Evolutionary conservation across 23 tunicate species (phyloP).

Genomic region (Trididemnum miniatum): DNA sequence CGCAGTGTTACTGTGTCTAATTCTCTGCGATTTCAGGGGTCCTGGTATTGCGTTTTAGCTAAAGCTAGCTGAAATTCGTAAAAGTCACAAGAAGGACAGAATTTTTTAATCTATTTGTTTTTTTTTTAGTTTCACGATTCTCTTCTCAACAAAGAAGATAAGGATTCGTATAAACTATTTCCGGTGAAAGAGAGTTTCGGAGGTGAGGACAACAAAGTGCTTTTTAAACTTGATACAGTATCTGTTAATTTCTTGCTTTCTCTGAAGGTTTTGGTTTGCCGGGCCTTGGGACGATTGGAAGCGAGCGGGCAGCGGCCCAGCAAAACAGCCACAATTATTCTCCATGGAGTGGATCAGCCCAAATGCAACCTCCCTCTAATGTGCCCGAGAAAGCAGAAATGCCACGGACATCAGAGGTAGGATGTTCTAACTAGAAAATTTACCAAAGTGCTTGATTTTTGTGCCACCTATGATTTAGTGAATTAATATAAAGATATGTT

Average conservation of each 20-base stretch:
- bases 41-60: no score
- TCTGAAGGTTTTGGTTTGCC: constrained; percentile 49
- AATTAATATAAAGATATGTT: no score
- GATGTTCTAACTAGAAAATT: no score
- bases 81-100: no score
- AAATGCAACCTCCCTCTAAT: constrained; percentile 3
- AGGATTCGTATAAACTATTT: constrained; percentile 90
- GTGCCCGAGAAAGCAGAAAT: constrained; percentile 19
- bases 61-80: no score
- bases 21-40: not conserved
- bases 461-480: no score
- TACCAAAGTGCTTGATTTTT: no score
- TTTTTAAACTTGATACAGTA: no score
- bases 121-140: constrained; percentile 24
- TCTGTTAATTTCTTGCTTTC: no score
- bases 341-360: constrained; percentile 45
- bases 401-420: constrained; percentile 14
- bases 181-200: constrained; percentile 58
- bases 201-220: no score
- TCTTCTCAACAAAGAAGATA: constrained; percentile 33
- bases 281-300: constrained; percentile 67
- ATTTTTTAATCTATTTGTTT: no score
- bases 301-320: constrained; percentile 75
- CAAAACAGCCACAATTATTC: constrained; percentile 29
- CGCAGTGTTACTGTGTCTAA: no score